Evolutionary conservation across 2,113 vertebrate species (phyloP).

Genomic region (Garra rufa): DNA sequence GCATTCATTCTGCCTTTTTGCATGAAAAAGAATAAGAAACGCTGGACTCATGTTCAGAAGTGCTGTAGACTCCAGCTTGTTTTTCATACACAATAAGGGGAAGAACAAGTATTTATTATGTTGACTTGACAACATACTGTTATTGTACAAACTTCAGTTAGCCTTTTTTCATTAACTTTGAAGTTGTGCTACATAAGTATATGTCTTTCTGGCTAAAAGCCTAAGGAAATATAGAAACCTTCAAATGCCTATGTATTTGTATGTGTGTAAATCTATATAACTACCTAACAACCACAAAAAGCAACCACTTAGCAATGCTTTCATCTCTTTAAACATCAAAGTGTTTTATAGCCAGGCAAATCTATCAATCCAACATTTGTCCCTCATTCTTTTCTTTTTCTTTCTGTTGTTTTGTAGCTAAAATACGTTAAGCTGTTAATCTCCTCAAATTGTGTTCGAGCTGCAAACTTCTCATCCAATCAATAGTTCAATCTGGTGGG

Average conservation of each 20-base stretch:
- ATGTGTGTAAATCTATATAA: too few relatives aligned
- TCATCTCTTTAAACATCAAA: not conserved
- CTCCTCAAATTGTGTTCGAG: slow-evolving; percentile 9
- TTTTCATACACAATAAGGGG: not conserved
- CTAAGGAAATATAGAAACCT: too few relatives aligned
- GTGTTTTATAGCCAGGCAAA: not conserved
- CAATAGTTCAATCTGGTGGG: slow-evolving; percentile 9
- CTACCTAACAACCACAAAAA: too few relatives aligned
- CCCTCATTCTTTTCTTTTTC: not conserved
- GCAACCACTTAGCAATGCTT: not conserved
- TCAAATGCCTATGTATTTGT: too few relatives aligned
- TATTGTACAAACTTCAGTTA: not conserved
- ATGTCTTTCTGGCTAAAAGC: too few relatives aligned
- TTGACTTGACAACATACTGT: not conserved
- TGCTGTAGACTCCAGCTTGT: not conserved
- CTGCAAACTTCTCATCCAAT: slow-evolving; percentile 21
- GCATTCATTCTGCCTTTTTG: slow-evolving; percentile 12
- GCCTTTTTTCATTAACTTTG: not conserved
- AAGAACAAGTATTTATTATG: not conserved
- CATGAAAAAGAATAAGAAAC: slow-evolving; percentile 2
- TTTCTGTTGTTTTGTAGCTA: not conserved
- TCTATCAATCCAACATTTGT: not conserved
- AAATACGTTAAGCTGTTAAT: slow-evolving; percentile 14
- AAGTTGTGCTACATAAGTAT: too few relatives aligned
- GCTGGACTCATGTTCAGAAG: not conserved